These are phyloP conservation scores for Metallyticus violacea DNA, from an alignment of 2,888 invertebrate genomes.

Conservation along the genomic window DNA sequence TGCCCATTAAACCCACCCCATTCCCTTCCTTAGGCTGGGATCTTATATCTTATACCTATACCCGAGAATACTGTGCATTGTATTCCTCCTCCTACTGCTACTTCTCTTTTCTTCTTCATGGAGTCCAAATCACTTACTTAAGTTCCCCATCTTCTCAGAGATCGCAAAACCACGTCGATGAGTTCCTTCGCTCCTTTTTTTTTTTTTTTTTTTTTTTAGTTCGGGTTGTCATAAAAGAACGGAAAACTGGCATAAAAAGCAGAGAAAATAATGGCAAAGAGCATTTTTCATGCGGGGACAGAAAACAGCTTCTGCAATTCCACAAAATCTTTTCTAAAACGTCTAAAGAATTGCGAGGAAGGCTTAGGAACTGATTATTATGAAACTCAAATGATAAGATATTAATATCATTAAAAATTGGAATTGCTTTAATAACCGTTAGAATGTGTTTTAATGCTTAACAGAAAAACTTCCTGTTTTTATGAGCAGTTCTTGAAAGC, in stretches of 20 bases:
- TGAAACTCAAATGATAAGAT: too few species aligned
- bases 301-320: neutral
- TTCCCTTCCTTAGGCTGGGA: neutral
- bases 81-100: too few species aligned
- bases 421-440: too few species aligned
- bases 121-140: neutral
- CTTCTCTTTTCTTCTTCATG: neutral
- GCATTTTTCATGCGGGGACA: neutral
- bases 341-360: too few species aligned
- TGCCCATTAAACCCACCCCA: constrained; percentile 10
- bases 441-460: too few species aligned
- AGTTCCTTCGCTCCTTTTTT: neutral
- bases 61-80: neutral
- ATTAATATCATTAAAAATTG: too few species aligned
- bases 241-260: neutral
- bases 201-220: neutral
- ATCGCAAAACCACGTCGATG: neutral
- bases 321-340: too few species aligned
- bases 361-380: too few species aligned
- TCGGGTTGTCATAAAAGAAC: neutral
- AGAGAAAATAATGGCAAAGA: neutral
- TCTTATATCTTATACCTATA: neutral
- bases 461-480: too few species aligned
- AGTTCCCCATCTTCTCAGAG: neutral
- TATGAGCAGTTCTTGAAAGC: too few species aligned